Percentiles rank a stretch among this genome's conserved stretches.
These are phyloP conservation scores for Aphyosemion australe DNA, from an alignment of 2,113 vertebrate species.

Conservation along the genomic window DNA sequence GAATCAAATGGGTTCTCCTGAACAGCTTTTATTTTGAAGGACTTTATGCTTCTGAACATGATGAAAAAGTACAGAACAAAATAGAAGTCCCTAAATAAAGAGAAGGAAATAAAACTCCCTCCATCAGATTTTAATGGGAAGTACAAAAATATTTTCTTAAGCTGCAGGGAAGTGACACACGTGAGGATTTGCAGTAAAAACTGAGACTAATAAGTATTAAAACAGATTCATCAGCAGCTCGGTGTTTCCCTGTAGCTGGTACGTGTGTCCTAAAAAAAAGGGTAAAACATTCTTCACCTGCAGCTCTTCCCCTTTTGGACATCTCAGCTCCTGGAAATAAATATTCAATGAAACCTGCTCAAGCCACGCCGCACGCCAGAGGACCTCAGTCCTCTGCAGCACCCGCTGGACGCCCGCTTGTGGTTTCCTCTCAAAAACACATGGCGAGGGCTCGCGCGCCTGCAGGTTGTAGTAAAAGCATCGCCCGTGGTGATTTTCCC, in stretches of 20 bases:
- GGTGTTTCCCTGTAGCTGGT: constrained; percentile 5
- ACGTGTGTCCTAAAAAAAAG: background rate
- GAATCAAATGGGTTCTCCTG: too few relatives aligned
- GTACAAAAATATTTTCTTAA: constrained; percentile 34
- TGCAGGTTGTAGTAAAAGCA: background rate
- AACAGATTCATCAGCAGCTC: constrained; percentile 10
- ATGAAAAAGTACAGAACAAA: background rate
- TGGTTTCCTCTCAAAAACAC: constrained; percentile 12
- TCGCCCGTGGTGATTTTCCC: background rate
- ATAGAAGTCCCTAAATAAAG: background rate
- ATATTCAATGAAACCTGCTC: constrained; percentile 11
- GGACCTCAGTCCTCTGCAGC: constrained; percentile 1
- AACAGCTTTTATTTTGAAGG: constrained; percentile 40
- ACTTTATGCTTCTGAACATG: fast-evolving
- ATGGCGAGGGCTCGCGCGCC: background rate
- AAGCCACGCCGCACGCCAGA: background rate
- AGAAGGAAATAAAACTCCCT: background rate
- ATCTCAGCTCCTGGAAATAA: background rate
- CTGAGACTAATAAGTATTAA: constrained; percentile 12
- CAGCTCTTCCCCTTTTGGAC: constrained; percentile 9
- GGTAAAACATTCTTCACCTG: constrained; percentile 2
- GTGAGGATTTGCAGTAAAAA: constrained; percentile 14
- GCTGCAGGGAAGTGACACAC: constrained; percentile 2
- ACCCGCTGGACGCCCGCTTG: background rate
- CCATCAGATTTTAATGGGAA: constrained; percentile 5